These are phyloP conservation scores for Pantherophis alleghaniensis DNA, from an alignment of 2,797 vertebrate species.

Conservation along the genomic window DNA sequence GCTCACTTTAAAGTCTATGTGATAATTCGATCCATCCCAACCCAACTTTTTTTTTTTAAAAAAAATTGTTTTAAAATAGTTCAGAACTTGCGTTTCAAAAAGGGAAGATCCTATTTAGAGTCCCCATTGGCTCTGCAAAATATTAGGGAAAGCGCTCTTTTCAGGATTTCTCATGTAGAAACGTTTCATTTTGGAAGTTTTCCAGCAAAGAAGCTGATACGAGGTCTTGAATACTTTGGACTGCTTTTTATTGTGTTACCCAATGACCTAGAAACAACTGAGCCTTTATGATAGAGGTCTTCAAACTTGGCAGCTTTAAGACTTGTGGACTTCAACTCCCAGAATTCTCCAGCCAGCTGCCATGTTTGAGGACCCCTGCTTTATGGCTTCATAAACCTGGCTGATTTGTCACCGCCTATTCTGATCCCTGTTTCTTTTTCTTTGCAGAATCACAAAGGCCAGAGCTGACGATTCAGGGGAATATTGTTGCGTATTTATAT, in stretches of 20 bases:
- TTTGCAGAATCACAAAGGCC: constrained; percentile 86
- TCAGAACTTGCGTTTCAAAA: not conserved
- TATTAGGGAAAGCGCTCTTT: not conserved
- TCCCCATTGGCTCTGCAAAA: not conserved
- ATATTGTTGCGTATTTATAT: constrained; percentile 95
- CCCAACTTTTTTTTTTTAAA: not conserved
- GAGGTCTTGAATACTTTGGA: not conserved
- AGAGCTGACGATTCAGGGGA: constrained; percentile 93
- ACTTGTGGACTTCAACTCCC: too few relatives aligned
- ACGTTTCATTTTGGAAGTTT: not conserved
- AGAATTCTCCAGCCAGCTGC: too few relatives aligned
- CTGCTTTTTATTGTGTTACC: not conserved
- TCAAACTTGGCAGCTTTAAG: too few relatives aligned
- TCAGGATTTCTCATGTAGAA: not conserved
- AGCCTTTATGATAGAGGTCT: too few relatives aligned
- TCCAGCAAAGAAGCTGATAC: not conserved
- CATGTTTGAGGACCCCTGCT: too few relatives aligned
- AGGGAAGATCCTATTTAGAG: too few relatives aligned
- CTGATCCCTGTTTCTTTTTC: constrained; percentile 52
- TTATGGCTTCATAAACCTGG: not conserved
- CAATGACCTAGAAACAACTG: not conserved
- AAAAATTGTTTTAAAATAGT: not conserved
- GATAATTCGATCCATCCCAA: not conserved
- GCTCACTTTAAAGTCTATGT: not conserved
- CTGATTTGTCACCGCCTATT: not conserved